Evolutionary conservation across 2,888 invertebrate genomes (phyloP).

Genomic region (Cremastobaeus sp.): DNA sequence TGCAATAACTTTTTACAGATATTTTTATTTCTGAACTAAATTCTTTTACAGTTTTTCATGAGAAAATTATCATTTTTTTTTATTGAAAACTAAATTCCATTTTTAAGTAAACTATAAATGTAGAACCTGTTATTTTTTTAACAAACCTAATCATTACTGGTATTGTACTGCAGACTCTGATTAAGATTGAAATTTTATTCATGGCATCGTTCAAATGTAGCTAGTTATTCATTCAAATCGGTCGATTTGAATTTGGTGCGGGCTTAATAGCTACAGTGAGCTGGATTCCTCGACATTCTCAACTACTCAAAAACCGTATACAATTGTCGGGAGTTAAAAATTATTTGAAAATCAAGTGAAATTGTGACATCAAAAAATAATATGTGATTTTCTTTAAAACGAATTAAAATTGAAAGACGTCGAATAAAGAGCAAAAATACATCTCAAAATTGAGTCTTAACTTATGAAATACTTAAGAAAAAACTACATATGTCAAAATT

Average conservation of each 20-base stretch:
- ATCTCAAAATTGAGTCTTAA: too few relatives aligned
- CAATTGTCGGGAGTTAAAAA: slow-evolving; percentile 35
- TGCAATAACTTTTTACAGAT: too few relatives aligned
- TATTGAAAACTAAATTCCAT: too few relatives aligned
- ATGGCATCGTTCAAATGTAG: slow-evolving; percentile 77
- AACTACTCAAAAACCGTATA: slow-evolving; percentile 38
- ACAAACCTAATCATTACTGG: slow-evolving; percentile 41
- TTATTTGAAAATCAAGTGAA: slow-evolving; percentile 23
- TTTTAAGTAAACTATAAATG: slow-evolving; percentile 17
- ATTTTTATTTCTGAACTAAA: too few relatives aligned
- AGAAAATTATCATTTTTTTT: too few relatives aligned
- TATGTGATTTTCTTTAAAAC: too few relatives aligned
- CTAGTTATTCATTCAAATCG: slow-evolving; percentile 78
- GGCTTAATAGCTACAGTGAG: slow-evolving; percentile 63
- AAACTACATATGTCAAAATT: slow-evolving; percentile 10
- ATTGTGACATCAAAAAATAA: neutral
- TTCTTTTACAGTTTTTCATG: too few relatives aligned
- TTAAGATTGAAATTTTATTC: slow-evolving; percentile 78
- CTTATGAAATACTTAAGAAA: neutral
- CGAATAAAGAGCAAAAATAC: too few relatives aligned
- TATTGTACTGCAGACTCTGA: slow-evolving; percentile 66
- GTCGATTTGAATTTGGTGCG: slow-evolving; percentile 62
- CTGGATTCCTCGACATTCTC: slow-evolving; percentile 40
- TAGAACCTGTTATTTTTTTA: slow-evolving; percentile 40
- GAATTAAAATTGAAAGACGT: too few relatives aligned